Evolutionary conservation across 2,888 invertebrate species (phyloP).

Genomic region (Dryadula phaetusa): DNA sequence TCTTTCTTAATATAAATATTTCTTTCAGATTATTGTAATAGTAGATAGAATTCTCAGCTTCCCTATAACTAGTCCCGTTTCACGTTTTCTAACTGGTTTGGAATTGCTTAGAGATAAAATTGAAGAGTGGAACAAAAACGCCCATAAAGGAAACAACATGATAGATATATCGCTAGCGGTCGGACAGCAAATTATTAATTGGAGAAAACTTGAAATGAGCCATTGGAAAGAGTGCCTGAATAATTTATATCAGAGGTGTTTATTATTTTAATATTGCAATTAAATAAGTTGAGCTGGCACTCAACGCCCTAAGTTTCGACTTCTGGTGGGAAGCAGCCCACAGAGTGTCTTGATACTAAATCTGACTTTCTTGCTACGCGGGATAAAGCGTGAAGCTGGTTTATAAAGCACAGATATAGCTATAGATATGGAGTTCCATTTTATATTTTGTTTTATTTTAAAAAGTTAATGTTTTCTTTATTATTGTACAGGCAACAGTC

Average conservation of each 20-base stretch:
- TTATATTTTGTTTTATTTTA: too few relatives aligned
- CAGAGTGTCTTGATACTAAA: too few relatives aligned
- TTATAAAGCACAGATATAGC: too few relatives aligned
- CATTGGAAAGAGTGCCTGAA: conserved; percentile 94
- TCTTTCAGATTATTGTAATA: conserved; percentile 86
- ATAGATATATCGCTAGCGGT: conserved; percentile 88
- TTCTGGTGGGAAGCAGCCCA: too few relatives aligned
- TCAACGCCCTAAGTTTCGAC: too few relatives aligned
- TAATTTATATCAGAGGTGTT: conserved; percentile 85
- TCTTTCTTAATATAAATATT: background rate
- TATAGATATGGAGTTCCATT: too few relatives aligned
- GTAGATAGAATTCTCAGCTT: conserved; percentile 87
- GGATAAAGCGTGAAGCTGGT: too few relatives aligned
- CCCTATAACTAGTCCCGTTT: conserved; percentile 91
- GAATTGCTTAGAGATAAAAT: conserved; percentile 94
- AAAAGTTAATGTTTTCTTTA: too few relatives aligned
- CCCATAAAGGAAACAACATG: conserved; percentile 93
- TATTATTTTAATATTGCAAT: too few relatives aligned
- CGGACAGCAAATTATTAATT: conserved; percentile 92
- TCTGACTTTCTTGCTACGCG: too few relatives aligned
- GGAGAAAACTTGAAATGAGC: conserved; percentile 95
- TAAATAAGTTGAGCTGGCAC: too few relatives aligned
- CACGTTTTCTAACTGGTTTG: conserved; percentile 94
- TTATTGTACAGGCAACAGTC: conserved; percentile 82
- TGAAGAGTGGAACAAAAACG: conserved; percentile 96